phyloP scores from a whole-genome alignment of 2,113 vertebrate species.

The Triplophysa tibetana region DNA sequence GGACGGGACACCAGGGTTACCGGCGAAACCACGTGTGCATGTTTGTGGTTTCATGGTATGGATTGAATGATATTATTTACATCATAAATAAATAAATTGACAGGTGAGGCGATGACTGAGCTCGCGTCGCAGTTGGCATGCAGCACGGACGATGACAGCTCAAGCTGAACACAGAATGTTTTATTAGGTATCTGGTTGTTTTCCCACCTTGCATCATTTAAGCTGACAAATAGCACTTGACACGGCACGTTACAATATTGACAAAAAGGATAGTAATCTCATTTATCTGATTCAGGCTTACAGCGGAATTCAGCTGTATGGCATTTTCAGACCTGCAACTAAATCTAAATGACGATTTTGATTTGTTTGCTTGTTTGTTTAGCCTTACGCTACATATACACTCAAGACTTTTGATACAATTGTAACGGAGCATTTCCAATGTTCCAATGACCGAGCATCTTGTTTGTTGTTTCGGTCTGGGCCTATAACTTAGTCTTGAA shows the following conservation, averaged over 20 bases:
- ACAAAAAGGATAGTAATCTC: constrained; percentile 36
- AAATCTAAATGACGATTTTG: constrained; percentile 5
- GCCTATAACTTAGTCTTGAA: background rate
- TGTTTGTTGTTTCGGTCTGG: constrained; percentile 3
- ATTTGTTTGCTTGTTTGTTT: constrained; percentile 31
- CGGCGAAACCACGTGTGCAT: background rate
- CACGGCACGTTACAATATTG: constrained; percentile 35
- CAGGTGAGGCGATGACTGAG: constrained; percentile 34
- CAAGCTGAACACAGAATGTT: constrained; percentile 17
- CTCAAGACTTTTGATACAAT: constrained; percentile 4
- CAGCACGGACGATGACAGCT: constrained; percentile 20
- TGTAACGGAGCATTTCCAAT: background rate
- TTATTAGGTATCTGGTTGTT: constrained; percentile 44
- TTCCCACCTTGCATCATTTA: constrained; percentile 50
- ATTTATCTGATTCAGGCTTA: constrained; percentile 32
- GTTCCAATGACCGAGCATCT: constrained; percentile 5
- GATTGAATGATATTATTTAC: constrained; percentile 35
- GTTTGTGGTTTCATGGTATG: constrained; percentile 14
- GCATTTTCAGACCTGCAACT: background rate
- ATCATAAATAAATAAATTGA: constrained; percentile 48
- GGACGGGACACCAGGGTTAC: constrained; percentile 16
- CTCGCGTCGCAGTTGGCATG: constrained; percentile 7
- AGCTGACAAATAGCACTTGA: constrained; percentile 46
- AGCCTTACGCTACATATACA: background rate
- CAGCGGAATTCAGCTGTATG: background rate